Percentiles rank a stretch among this genome's conserved stretches.
Evolutionary conservation across 2,797 vertebrate species (phyloP).

Genomic region (Hyperoplus lanceolatus): DNA sequence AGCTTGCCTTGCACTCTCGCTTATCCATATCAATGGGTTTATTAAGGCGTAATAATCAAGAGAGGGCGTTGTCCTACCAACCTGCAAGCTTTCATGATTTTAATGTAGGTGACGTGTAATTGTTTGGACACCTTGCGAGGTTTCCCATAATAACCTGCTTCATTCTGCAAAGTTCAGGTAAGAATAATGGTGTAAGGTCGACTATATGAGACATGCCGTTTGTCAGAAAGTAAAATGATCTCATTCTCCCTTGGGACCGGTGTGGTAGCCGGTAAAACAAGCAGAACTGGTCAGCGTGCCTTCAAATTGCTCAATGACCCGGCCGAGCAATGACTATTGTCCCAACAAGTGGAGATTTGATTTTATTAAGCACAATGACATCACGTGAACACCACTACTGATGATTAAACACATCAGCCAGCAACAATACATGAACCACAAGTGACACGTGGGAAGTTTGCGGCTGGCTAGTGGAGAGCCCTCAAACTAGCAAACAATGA

Average conservation of each 20-base stretch:
- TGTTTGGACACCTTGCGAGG: background rate
- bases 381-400: no score
- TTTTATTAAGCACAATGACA: no score
- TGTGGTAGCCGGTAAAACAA: background rate
- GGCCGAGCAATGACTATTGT: rapidly evolving
- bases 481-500: conserved; percentile 1
- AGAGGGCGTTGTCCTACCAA: conserved; percentile 30
- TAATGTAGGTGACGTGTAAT: background rate
- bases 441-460: conserved; percentile 76
- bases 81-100: background rate
- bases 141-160: conserved; percentile 13
- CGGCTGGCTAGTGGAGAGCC: conserved; percentile 1
- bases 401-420: background rate
- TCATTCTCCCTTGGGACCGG: no score
- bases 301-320: no score
- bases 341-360: rapidly evolving
- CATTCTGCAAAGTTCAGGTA: background rate
- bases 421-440: conserved; percentile 29
- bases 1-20: no score
- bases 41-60: background rate
- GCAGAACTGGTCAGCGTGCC: background rate
- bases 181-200: background rate
- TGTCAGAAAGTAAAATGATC: background rate
- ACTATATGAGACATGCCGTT: background rate
- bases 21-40: background rate